These are phyloP conservation scores for Tiliqua scincoides DNA, from an alignment of 2,113 vertebrate genomes.

Conservation along the genomic window DNA sequence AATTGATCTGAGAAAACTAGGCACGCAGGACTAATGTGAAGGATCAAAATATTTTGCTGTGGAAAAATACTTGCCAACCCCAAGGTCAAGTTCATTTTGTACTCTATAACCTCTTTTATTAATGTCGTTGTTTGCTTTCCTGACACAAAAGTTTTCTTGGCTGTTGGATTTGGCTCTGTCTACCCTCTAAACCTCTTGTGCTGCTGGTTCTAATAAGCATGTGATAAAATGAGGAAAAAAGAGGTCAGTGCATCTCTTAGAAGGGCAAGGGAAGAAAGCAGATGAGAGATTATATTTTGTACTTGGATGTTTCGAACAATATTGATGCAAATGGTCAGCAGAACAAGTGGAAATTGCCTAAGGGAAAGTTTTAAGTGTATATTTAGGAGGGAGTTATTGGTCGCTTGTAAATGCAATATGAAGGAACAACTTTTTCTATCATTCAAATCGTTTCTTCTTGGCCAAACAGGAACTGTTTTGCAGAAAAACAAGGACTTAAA, in stretches of 20 bases:
- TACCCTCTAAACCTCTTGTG: constrained; percentile 51
- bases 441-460: neutral
- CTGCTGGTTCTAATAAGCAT: constrained; percentile 58
- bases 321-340: constrained; percentile 9
- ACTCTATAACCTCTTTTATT: constrained; percentile 34
- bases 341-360: neutral
- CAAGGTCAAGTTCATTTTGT: constrained; percentile 53
- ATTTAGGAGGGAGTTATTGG: neutral
- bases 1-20: constrained; percentile 4
- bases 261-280: constrained; percentile 21
- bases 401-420: neutral
- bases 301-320: constrained; percentile 17
- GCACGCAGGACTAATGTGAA: constrained; percentile 1
- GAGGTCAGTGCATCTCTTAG: constrained; percentile 39
- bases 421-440: neutral
- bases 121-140: constrained; percentile 41
- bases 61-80: constrained; percentile 22
- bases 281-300: neutral
- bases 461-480: neutral
- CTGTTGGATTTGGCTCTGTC: constrained; percentile 50
- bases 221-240: constrained; percentile 46
- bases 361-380: neutral
- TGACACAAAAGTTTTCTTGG: constrained; percentile 28
- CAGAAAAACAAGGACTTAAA: neutral
- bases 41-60: constrained; percentile 29